Conservation (phyloP, 2,888 invertebrate species). For the Ophraella communa region DNA sequence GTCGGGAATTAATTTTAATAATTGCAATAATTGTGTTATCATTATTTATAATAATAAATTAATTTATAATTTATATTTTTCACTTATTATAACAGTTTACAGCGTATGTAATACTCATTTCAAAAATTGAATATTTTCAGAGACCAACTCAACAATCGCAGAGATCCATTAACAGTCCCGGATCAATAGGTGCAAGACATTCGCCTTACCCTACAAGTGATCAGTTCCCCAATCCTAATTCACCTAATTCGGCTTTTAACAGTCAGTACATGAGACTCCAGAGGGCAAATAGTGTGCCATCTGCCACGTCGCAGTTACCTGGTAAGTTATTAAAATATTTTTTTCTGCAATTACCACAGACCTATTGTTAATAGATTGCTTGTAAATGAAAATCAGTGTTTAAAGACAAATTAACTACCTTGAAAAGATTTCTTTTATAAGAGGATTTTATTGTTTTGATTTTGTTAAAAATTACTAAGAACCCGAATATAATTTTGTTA, state of each 20-base stretch:
- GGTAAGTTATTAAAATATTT: constrained; percentile 56
- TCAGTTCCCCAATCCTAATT: constrained; percentile 61
- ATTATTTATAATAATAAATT: no score
- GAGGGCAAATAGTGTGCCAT: constrained; percentile 65
- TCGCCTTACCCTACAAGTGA: constrained; percentile 63
- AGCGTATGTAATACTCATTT: no score
- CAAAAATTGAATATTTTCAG: no score
- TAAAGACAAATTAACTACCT: no score
- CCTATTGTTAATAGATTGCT: constrained; percentile 1
- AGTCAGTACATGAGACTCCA: constrained; percentile 65
- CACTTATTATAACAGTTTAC: no score
- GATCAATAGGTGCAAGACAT: constrained; percentile 64
- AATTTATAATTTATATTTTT: no score
- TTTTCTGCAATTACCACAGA: background rate
- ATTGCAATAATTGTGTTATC: no score
- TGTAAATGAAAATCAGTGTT: background rate
- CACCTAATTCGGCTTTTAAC: constrained; percentile 63
- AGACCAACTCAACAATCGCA: constrained; percentile 51
- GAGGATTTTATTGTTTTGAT: no score
- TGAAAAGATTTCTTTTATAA: no score
- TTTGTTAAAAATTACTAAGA: no score
- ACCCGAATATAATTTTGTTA: no score
- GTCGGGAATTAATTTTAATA: no score
- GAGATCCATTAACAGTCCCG: constrained; percentile 63
- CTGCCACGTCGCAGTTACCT: constrained; percentile 67